These are phyloP conservation scores for Aurelia sp. DNA, from an alignment of 30 jellyfish, hydroid and myxozoan genomes.

Conservation along the genomic window DNA sequence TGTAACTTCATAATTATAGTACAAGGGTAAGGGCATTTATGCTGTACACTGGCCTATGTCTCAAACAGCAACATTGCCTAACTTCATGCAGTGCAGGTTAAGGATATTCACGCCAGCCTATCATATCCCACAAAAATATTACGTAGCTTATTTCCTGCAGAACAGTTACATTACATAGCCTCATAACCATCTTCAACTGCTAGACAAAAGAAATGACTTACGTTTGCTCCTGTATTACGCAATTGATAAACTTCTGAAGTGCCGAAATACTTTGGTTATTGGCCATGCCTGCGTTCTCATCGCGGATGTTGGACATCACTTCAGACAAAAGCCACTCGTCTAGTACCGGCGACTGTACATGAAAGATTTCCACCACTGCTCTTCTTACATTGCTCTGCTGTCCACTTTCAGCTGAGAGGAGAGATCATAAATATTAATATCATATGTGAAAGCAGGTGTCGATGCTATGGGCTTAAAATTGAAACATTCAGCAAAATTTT, in stretches of 20 bases:
- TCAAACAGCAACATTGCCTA: too few relatives aligned
- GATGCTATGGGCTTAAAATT: background rate
- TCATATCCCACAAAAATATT: too few relatives aligned
- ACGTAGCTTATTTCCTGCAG: too few relatives aligned
- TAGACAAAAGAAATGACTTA: background rate
- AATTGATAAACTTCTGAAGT: constrained; percentile 63
- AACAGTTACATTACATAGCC: too few relatives aligned
- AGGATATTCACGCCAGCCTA: too few relatives aligned
- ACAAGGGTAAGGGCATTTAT: too few relatives aligned
- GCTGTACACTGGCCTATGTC: too few relatives aligned
- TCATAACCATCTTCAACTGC: too few relatives aligned
- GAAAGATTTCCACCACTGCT: constrained; percentile 55
- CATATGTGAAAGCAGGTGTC: constrained; percentile 8
- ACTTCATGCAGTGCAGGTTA: too few relatives aligned
- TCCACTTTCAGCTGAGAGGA: constrained; percentile 38
- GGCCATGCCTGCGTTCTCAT: background rate
- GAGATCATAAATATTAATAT: constrained; percentile 16
- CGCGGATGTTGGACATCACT: constrained; percentile 41
- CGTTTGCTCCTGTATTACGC: constrained; percentile 68
- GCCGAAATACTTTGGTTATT: constrained; percentile 46
- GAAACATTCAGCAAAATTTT: background rate
- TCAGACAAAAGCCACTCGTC: constrained; percentile 46
- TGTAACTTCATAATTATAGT: too few relatives aligned
- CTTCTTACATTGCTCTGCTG: constrained; percentile 40
- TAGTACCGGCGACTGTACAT: constrained; percentile 21